A percentile compares a stretch with the other conserved stretches of the same genome.
Evolutionary conservation across 2,888 invertebrate genomes (phyloP).

Genomic region (Scelioninae gen. 1): DNA sequence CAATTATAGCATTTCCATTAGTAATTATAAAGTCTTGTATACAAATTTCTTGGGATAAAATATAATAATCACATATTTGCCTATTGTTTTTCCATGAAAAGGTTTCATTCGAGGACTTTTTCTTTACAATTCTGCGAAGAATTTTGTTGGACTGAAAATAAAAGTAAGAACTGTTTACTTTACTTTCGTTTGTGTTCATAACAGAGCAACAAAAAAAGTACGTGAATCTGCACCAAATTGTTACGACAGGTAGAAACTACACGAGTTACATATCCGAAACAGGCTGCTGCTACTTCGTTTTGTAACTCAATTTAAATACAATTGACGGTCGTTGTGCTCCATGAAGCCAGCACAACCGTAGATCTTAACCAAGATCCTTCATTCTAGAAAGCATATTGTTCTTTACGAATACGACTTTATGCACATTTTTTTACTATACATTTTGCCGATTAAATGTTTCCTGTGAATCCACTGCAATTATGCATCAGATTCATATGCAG

Average conservation of each 20-base stretch:
- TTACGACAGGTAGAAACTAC: conserved; percentile 66
- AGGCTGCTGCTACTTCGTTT: conserved; percentile 57
- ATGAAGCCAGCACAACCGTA: conserved; percentile 54
- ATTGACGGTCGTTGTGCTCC: conserved; percentile 67
- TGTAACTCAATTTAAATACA: conserved; percentile 69
- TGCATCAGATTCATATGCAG: too few relatives aligned
- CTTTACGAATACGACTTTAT: conserved; percentile 30
- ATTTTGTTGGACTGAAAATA: not conserved
- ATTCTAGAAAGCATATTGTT: conserved; percentile 67
- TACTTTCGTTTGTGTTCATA: conserved; percentile 27
- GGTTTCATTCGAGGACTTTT: too few relatives aligned
- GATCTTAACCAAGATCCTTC: conserved; percentile 66
- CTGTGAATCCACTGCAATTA: conserved; percentile 23
- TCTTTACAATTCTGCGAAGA: not conserved
- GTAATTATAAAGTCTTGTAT: too few relatives aligned
- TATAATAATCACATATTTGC: too few relatives aligned
- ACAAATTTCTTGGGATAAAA: too few relatives aligned
- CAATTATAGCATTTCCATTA: too few relatives aligned
- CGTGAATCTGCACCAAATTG: conserved; percentile 48
- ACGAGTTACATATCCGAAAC: conserved; percentile 55
- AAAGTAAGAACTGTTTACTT: conserved; percentile 14
- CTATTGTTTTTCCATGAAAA: too few relatives aligned
- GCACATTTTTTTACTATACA: conserved; percentile 48
- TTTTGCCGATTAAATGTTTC: conserved; percentile 41
- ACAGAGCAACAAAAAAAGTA: conserved; percentile 26